These are phyloP conservation scores for Punctoribates punctum DNA, from an alignment of 2,888 invertebrate species.

Conservation along the genomic window DNA sequence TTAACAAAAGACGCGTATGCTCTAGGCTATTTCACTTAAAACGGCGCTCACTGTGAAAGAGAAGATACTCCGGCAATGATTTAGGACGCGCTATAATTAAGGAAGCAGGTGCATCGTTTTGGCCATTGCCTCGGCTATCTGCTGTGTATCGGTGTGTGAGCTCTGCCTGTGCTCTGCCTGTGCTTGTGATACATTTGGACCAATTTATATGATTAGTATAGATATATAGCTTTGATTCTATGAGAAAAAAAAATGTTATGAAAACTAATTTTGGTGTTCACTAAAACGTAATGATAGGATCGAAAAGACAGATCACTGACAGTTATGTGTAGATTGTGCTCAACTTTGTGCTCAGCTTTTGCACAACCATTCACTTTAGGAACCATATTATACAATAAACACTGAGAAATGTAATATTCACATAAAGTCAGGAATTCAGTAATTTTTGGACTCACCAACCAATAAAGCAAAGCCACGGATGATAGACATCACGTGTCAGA, in stretches of 20 bases:
- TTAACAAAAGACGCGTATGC: conserved; percentile 31
- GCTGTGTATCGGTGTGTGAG: not conserved
- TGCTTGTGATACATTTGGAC: conserved; percentile 16
- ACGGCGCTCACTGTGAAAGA: not conserved
- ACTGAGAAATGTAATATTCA: not conserved
- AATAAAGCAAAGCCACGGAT: not conserved
- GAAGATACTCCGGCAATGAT: conserved; percentile 33
- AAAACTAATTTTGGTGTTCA: conserved; percentile 1
- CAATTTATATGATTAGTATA: conserved; percentile 33
- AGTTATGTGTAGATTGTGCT: not conserved
- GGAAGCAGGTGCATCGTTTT: conserved; percentile 36
- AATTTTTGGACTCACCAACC: not conserved
- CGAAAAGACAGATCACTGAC: not conserved
- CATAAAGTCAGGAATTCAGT: not conserved
- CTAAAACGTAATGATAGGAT: conserved; percentile 2
- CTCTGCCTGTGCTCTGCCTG: conserved; percentile 8
- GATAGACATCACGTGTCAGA: not conserved
- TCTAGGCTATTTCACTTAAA: conserved; percentile 16
- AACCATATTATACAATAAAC: conserved; percentile 15
- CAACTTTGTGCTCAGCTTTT: not conserved
- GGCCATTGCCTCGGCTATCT: not conserved
- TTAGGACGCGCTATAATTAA: conserved; percentile 39
- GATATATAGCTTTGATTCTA: conserved; percentile 26
- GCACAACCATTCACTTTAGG: conserved; percentile 2
- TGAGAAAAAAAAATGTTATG: conserved; percentile 25